Evolutionary conservation across 2,113 vertebrate species (phyloP), one percentile per base, ranked within the genome.

Genomic region (Cyprichromis sp.): DNA sequence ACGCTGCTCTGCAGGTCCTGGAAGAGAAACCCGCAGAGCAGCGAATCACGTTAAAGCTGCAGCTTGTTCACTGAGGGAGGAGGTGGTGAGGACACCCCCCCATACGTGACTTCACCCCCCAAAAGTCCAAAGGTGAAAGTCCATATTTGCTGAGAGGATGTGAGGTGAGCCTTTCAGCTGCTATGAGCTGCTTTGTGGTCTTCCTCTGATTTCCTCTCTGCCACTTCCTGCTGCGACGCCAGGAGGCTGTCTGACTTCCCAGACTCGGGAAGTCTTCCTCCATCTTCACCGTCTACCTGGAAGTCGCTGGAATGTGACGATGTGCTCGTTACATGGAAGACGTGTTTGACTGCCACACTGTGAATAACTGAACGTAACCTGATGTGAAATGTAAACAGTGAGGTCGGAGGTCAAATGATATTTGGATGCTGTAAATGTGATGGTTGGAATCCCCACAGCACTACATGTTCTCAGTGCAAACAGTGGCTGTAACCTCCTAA

Each of bases 41-140:
- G 29, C 21, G 2, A 78, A 50, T 19, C 71, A 3, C 0, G 26
- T 2, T 29, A 13, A 45, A 16, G 38, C 3, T 34, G 38, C 21
- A 8, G 55, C 21, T 6, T 47, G 29, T 38, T 19, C 29, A 8
- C 34, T n/a, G 26, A 4, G 19, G 19, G 26, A 7, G 8, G 34
- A 40, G 17, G 31, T 1, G 16, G 13, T 10, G 10, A 26, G 8
- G 52, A 21, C n/a, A 11, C 0, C 19, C 52, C 42, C 24, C 38
- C 47, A 17, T 10, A 19, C 6, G 6, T 36, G 31, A 17, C 17
- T 19, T n/a, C 17, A 19, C 5, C 17, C 57, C 57, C 14, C 59
- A 34, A 4, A 36, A 19, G 59, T 36, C 9, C 16, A 4, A 34
- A 63, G 36, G 59, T 36, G 16, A 63, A 63, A 11, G 59, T 36